Evolutionary conservation across 2,113 vertebrate genomes (phyloP).

Genomic region (Eptesicus fuscus): DNA sequence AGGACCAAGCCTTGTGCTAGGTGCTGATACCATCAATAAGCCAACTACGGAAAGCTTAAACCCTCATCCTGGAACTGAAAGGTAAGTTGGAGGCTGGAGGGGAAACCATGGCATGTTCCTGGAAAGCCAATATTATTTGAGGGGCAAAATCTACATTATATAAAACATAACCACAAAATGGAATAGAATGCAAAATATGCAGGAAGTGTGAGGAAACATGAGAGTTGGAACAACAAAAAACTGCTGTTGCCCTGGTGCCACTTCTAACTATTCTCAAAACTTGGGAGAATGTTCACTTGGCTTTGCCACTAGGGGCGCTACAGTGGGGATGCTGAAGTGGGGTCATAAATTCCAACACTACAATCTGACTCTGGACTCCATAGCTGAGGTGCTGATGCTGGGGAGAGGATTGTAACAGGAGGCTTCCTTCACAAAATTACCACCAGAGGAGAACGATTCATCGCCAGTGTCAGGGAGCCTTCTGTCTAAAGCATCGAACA

Average conservation of each 20-base stretch:
- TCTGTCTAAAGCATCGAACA: not conserved
- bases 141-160: not conserved
- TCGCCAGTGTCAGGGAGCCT: not conserved
- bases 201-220: not conserved
- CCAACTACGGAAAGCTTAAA: not conserved
- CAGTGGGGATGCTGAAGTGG: not conserved
- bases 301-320: not conserved
- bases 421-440: not conserved
- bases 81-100: not conserved
- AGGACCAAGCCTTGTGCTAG: not conserved
- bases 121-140: not conserved
- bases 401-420: not conserved
- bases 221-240: not conserved
- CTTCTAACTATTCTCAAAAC: not conserved
- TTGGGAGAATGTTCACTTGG: not conserved
- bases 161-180: not conserved
- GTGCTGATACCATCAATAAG: not conserved
- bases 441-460: not conserved
- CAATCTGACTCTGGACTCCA: not conserved
- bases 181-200: not conserved
- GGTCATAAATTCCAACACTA: too few species aligned
- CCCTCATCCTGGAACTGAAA: not conserved
- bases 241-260: not conserved
- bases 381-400: not conserved
- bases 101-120: not conserved